phyloP scores from a whole-genome alignment of 2,113 vertebrate genomes.

The Myanophis thanlyinensis region DNA sequence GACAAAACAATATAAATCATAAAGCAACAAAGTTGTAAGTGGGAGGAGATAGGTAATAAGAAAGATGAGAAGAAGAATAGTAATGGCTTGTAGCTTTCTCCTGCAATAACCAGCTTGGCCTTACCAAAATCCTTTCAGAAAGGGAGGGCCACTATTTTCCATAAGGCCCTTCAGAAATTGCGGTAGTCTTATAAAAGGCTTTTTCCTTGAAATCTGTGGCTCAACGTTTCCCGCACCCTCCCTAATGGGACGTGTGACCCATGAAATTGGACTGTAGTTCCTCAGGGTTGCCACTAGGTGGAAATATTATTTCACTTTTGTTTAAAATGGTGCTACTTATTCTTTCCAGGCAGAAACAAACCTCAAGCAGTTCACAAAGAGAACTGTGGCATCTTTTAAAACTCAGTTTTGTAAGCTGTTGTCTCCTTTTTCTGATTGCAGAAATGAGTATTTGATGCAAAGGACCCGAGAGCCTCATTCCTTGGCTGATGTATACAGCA shows the following conservation, averaged over 20 bases:
- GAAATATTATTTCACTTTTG: constrained; percentile 62
- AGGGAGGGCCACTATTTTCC: neutral
- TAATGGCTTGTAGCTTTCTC: neutral
- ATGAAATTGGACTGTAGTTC: neutral
- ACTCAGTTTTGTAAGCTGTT: neutral
- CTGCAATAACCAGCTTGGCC: neutral
- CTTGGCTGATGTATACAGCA: neutral
- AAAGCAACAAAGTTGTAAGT: no score
- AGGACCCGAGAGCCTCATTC: no score
- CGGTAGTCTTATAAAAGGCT: no score
- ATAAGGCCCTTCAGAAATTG: neutral
- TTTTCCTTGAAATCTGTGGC: neutral
- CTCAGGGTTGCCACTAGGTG: constrained; percentile 58
- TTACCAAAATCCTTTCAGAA: neutral
- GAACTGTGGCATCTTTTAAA: neutral
- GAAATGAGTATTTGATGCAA: neutral
- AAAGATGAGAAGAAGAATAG: no score
- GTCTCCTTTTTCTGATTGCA: neutral
- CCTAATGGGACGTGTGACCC: neutral
- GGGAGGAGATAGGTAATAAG: no score
- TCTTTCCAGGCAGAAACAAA: rapidly evolving
- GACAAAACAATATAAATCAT: no score
- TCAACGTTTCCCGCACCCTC: neutral
- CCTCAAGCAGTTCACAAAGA: neutral
- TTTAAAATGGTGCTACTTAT: rapidly evolving